A percentile compares a stretch with the other conserved stretches of the same genome.
phyloP scores from a whole-genome alignment of 2,888 invertebrate species.

The Cataglyphis cursor region DNA sequence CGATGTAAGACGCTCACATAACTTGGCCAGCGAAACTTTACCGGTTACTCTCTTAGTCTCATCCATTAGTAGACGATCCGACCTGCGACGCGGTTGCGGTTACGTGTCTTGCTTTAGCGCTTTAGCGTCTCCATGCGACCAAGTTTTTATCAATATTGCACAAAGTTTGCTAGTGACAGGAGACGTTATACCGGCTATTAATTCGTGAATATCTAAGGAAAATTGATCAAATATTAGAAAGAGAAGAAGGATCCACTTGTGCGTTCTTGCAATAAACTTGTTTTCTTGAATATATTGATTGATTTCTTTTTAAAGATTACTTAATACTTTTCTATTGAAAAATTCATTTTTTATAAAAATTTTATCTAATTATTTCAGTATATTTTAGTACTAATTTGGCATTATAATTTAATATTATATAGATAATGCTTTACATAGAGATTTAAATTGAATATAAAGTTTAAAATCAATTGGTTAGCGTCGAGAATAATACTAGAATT shows the following conservation, averaged over 20 bases:
- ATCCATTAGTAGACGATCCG: constrained; percentile 53
- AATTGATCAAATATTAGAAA: neutral
- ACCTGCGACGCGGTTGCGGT: constrained; percentile 29
- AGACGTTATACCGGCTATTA: constrained; percentile 20
- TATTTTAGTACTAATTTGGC: neutral
- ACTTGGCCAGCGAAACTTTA: constrained; percentile 59
- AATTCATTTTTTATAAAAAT: neutral
- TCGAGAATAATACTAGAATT: neutral
- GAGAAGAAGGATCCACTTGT: neutral
- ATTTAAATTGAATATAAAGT: constrained; percentile 13
- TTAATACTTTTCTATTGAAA: neutral
- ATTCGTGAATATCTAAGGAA: constrained; percentile 16
- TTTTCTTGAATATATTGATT: neutral
- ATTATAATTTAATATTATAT: neutral
- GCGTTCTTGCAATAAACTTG: neutral
- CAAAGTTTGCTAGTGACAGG: constrained; percentile 26
- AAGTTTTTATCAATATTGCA: constrained; percentile 38
- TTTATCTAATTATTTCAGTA: neutral
- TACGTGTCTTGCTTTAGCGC: constrained; percentile 29
- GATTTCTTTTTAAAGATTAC: neutral
- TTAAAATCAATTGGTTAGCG: neutral
- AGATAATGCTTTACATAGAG: neutral
- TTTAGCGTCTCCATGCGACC: constrained; percentile 1
- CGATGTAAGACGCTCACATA: constrained; percentile 63
- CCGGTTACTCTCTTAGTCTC: constrained; percentile 49